Evolutionary conservation across 1,140 invertebrate species (phyloP), one percentile per base, ranked within the genome.

Genomic region (Zophobas morio): DNA sequence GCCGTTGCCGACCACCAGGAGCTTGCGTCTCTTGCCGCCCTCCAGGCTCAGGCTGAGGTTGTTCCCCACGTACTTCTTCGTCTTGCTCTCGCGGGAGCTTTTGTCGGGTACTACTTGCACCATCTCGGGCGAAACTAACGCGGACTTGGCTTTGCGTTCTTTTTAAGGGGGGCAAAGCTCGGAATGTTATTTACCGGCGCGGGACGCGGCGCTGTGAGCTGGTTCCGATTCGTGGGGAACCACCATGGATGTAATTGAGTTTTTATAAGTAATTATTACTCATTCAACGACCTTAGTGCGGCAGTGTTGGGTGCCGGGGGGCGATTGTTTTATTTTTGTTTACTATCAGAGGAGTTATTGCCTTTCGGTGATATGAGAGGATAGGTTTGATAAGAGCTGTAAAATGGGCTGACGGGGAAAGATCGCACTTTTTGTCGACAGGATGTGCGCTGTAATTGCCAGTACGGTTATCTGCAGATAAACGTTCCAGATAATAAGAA

Each of bases 1-100:
- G 53, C 75, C 75, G 34, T 78, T 78, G 39, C 77, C 77, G 8
- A 78, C 57, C 3, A 78, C 42, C 39, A 78, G 32, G 36, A 36
- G 6, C 35, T 56, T 39, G 20, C 39, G 33, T 1, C 40, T 54
- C 2, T 37, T 6, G 8, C 46, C 32, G 2, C 71, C 54, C 1
- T 32, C 54, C 4, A 73, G 32, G 40, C 6, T 73, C 36, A 73
- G n/a, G 6, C 6, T 56, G 32, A 54, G 35, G 33, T 73, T 73
- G 32, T 73, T 73, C 6, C 71, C 71, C 20, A 73, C 51, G 39
- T 54, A 73, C 40, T 73, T 53, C 8, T 46, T 36, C 36, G 40
- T 20, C 49, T n/a, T 51, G 6, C 20, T 51, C 2, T 6, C 2
- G 2, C 3, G 3, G 42, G 42, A 63, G 8, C 0, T 34, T 34